Evolutionary conservation across 1,140 invertebrate genomes (phyloP), one percentile per base, ranked within the genome.

Genomic region (Polypedilum vanderplanki): DNA sequence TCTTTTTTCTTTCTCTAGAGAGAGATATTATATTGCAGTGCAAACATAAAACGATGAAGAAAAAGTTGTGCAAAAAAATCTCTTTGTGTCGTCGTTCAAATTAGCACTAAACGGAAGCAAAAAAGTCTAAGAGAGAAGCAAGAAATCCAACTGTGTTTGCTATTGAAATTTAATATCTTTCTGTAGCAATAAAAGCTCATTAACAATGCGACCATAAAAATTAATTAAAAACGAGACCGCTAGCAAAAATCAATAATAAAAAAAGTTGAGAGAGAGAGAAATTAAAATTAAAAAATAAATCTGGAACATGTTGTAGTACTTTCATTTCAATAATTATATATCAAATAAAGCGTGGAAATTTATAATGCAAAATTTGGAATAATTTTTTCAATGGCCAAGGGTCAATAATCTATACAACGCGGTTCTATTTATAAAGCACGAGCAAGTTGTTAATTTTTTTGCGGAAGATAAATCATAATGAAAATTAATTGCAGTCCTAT

Each of bases 211-310:
- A 57, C 46, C 46, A 57, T 57, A 57, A 57, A 57, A 57, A 57
- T 57, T 57, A 57, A 57, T 57, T 57, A 57, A 57, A 57, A 57
- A 57, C n/a, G n/a, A 57, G n/a, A 57, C 46, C 46, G 46, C 46
- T 57, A 12, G 46, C 46, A 57, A 57, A 57, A 57, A 57, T 57
- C 46, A 57, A 57, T 57, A 57, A n/a, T 15, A 57, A n/a, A 57
- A n/a, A 33, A 33, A 33, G 24, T 33, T 33, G 24, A 33, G 24
- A 33, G 24, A 33, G 24, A 33, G 24, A 33, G 5, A 33, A 33
- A 33, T 33, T 33, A 33, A 33, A 33, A 33, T 33, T 33, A 33
- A 57, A 57, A 57, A 57, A 57, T 57, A 57, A 57, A 57, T 57
- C 46, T 57, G 46, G 46, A n/a, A n/a, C 46, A 57, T 57, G 12